Conservation (phyloP, 2,113 vertebrate species). For the Copsychus sechellarum region DNA sequence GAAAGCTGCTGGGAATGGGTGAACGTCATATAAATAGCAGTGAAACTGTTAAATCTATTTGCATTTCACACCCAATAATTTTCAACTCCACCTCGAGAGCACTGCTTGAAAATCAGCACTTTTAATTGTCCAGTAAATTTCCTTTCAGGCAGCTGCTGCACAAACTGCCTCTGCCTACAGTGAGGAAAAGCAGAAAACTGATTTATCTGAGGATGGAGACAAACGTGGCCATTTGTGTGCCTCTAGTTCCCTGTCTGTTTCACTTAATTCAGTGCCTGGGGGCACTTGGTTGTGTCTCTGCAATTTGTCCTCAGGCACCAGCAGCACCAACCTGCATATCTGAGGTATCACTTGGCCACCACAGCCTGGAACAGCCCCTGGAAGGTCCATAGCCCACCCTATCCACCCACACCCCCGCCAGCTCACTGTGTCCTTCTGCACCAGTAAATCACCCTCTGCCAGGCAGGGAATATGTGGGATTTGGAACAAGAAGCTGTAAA, state of each 20-base stretch:
- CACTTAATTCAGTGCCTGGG: background rate
- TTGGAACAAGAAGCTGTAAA: conserved; percentile 4
- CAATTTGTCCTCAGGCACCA: background rate
- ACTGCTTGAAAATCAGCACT: conserved; percentile 67
- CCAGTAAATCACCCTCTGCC: background rate
- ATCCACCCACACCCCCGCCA: background rate
- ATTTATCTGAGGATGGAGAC: conserved; percentile 5
- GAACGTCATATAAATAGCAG: conserved; percentile 60
- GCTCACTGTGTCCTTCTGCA: background rate
- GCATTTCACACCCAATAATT: conserved; percentile 75
- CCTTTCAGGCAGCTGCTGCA: conserved; percentile 60
- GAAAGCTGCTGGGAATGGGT: conserved; percentile 26
- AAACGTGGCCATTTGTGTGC: background rate
- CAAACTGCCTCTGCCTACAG: background rate
- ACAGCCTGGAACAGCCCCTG: background rate
- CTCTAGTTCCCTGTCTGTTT: background rate
- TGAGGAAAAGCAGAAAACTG: conserved; percentile 46
- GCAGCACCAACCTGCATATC: background rate
- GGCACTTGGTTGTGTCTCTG: background rate
- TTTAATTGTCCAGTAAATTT: conserved; percentile 66
- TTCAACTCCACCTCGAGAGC: conserved; percentile 58
- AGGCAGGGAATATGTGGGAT: background rate
- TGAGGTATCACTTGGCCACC: background rate
- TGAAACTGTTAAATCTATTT: conserved; percentile 74
- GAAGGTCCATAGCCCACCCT: background rate